Evolutionary conservation across 35 echinoderm and acorn worm species (phyloP), one percentile per base, ranked within the genome.

Genomic region (Ptychodera flava): DNA sequence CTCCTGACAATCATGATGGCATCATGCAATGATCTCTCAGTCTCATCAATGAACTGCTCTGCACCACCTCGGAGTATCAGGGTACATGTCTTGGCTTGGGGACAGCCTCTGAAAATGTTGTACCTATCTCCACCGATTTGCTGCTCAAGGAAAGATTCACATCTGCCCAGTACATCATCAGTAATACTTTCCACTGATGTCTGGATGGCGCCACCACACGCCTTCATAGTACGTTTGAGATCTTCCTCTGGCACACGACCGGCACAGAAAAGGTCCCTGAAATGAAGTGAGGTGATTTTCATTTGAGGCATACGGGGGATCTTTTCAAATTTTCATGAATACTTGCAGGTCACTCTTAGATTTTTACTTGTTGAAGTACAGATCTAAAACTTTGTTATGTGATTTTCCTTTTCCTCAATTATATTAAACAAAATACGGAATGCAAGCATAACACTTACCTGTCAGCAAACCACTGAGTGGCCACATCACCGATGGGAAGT

Each of bases 11-110:
- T 98, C 95, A 98, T 98, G 81, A 98, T 98, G 28, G 95, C 95
- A 86, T 98, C 95, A 80, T 98, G 95, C 15, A 98, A 82, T n/a
- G 95, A 98, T 78, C 95, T 81, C 79, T 94, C 95, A 15, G 95
- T 98, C 88, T 98, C 95, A 30, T 98, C 95, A 81, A 98, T 98
- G 34, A 98, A 98, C 90, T 98, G 95, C 34, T 98, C 95, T n/a
- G 95, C 95, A 29, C 95, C 95, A 1, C 95, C 95, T 36, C 95
- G 31, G 16, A 98, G 82, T 32, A 98, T 94, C 0, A 98, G 80
- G 33, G 95, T 98, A 83, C 95, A 98, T 28, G 95, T 98, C 90
- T 98, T 98, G 37, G 95, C 95, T 84, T 98, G 90, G 52, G 92
- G 92, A 79, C 95, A 98, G 14, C 95, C 95, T 15, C 80, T 94